Conservation (phyloP, 2,888 invertebrate genomes). For the Lamellibrachia satsuma region DNA sequence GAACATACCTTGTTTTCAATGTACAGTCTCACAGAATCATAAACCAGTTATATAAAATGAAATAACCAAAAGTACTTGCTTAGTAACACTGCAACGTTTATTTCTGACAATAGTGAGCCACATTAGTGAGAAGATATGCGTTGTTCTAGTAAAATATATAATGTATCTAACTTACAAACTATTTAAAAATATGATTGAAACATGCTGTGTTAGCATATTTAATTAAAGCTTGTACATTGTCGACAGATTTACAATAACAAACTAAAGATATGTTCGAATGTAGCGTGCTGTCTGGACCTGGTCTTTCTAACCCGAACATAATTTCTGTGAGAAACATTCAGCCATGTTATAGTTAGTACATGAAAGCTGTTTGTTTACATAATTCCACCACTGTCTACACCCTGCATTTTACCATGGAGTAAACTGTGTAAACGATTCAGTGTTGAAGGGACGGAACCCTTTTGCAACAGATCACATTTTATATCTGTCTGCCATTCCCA, state of each 20-base stretch:
- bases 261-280: not conserved
- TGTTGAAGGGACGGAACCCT: too few relatives aligned
- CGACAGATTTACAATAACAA: not conserved
- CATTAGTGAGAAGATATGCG: not conserved
- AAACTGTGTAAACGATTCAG: too few relatives aligned
- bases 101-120: not conserved
- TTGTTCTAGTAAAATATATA: too few relatives aligned
- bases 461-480: too few relatives aligned
- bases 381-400: not conserved
- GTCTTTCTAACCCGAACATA: not conserved
- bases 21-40: too few relatives aligned
- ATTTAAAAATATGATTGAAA: not conserved
- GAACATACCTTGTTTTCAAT: too few relatives aligned
- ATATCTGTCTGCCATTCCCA: too few relatives aligned
- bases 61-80: too few relatives aligned
- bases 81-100: too few relatives aligned
- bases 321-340: not conserved
- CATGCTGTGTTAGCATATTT: not conserved
- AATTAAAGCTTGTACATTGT: not conserved
- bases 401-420: too few relatives aligned
- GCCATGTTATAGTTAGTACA: not conserved
- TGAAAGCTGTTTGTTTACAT: not conserved
- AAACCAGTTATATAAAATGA: too few relatives aligned
- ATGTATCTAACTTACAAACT: not conserved
- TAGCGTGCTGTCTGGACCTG: not conserved